Conservation (phyloP, 2,113 vertebrate species). For the Heptranchias perlo region DNA sequence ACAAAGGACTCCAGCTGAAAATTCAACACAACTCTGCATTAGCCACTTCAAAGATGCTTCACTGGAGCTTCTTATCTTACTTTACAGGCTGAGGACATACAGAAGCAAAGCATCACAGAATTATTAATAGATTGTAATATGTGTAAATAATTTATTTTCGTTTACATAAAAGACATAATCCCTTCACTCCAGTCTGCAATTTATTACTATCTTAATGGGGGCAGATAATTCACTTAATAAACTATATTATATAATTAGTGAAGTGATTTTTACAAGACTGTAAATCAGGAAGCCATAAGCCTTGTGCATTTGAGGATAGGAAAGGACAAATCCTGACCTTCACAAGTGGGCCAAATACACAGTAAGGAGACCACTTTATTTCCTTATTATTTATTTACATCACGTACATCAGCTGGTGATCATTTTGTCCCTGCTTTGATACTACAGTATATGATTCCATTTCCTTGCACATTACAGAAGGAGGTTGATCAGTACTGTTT, state of each 20-base stretch:
- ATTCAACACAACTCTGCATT: background rate
- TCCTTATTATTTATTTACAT: background rate
- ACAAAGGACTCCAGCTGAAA: background rate
- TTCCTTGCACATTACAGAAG: background rate
- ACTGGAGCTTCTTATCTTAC: background rate
- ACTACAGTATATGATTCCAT: background rate
- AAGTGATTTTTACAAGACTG: slow-evolving; percentile 1
- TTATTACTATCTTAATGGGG: background rate
- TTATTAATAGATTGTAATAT: background rate
- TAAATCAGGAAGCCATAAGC: background rate
- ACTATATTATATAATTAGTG: background rate
- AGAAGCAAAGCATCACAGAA: background rate
- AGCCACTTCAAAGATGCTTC: background rate
- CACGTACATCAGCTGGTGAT: background rate
- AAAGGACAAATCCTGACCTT: background rate
- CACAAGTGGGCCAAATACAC: background rate
- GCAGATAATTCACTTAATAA: background rate
- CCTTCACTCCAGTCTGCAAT: background rate
- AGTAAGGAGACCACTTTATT: background rate
- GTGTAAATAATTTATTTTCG: background rate
- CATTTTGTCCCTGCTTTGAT: background rate
- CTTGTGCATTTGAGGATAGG: background rate
- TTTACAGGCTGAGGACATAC: background rate
- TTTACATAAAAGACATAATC: background rate
- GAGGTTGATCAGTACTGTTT: background rate